Conservation (phyloP, 2,113 vertebrate species). For the Salvelinus alpinus region DNA sequence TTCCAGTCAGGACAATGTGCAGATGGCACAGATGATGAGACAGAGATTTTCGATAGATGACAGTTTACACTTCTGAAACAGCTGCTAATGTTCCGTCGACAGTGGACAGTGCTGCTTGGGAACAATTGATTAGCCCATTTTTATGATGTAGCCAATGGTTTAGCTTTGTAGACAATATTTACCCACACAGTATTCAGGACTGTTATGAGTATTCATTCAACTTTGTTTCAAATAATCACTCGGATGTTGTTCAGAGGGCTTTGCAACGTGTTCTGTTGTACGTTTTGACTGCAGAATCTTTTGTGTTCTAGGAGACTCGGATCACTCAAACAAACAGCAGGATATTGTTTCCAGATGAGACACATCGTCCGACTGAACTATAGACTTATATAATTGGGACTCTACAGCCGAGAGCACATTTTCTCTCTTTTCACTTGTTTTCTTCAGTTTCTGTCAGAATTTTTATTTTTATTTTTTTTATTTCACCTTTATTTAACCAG, state of each 20-base stretch:
- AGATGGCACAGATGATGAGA: neutral
- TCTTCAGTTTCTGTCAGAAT: neutral
- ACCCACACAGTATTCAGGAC: too few species aligned
- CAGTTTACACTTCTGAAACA: neutral
- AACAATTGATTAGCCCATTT: slow-evolving; percentile 10
- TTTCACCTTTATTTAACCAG: too few species aligned
- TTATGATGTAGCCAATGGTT: neutral
- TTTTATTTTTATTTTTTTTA: too few species aligned
- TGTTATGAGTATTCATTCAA: too few species aligned
- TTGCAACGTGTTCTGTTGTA: neutral
- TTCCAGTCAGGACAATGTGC: neutral
- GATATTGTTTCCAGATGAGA: too few species aligned
- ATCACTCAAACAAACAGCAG: too few species aligned
- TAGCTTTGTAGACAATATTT: too few species aligned
- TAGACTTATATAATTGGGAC: too few species aligned
- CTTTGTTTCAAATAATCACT: too few species aligned
- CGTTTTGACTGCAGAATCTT: slow-evolving; percentile 23
- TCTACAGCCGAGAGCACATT: too few species aligned
- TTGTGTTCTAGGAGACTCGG: neutral
- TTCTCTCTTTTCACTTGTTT: too few species aligned
- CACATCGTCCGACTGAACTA: too few species aligned
- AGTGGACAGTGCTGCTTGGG: neutral
- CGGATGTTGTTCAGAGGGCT: neutral
- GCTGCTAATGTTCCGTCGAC: slow-evolving; percentile 10
- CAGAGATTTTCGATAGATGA: neutral